Evolutionary conservation across 2,888 invertebrate genomes (phyloP).

Genomic region (Ischnura elegans): DNA sequence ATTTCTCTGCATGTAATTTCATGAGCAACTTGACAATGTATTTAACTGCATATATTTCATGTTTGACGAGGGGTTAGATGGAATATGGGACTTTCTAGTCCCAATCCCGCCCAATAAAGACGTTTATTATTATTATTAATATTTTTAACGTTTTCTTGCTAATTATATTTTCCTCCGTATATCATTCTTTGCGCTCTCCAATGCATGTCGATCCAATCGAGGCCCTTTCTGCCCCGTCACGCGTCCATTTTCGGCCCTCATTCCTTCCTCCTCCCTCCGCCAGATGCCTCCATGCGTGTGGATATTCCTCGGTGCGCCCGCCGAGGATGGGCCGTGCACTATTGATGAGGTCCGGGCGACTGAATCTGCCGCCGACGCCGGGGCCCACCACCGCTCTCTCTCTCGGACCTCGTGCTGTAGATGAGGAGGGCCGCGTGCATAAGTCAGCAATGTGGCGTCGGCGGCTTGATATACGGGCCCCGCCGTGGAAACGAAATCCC

Average conservation of each 20-base stretch:
- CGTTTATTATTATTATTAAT: no score
- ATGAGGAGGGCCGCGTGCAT: conserved; percentile 9
- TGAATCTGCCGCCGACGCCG: not conserved
- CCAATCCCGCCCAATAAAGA: no score
- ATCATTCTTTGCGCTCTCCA: not conserved
- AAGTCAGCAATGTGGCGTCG: conserved; percentile 44
- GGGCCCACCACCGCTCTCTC: not conserved
- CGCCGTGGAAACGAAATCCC: conserved; percentile 34
- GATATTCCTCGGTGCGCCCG: not conserved
- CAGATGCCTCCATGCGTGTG: not conserved
- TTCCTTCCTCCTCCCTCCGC: not conserved
- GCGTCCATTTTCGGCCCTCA: not conserved
- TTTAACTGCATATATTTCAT: no score
- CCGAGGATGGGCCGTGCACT: conserved; percentile 47
- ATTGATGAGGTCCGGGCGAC: conserved; percentile 45
- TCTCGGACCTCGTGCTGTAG: not conserved
- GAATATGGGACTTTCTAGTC: no score
- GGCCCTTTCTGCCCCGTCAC: conserved; percentile 54
- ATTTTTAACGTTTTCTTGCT: no score
- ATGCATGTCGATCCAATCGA: not conserved
- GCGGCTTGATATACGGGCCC: not conserved
- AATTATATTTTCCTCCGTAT: no score
- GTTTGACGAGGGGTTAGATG: no score
- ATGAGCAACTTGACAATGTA: no score
- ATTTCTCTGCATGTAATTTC: no score